phyloP scores from a whole-genome alignment of 2,113 vertebrate species.

The Riparia riparia region DNA sequence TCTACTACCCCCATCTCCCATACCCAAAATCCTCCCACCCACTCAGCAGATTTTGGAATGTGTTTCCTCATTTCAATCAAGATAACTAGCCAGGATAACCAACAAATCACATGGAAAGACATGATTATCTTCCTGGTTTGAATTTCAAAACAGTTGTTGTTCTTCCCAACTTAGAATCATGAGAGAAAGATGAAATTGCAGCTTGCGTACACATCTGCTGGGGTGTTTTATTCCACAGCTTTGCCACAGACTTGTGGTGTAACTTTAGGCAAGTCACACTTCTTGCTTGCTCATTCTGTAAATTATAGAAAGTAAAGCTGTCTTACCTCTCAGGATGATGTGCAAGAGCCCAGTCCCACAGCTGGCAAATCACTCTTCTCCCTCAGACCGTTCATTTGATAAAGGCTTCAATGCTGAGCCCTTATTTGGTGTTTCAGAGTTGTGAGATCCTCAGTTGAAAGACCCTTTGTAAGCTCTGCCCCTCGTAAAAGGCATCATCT shows the following conservation, averaged over 20 bases:
- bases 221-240: background rate
- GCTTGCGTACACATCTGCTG: background rate
- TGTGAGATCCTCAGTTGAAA: background rate
- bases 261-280: background rate
- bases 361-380: background rate
- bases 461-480: background rate
- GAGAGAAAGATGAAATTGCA: conserved; percentile 34
- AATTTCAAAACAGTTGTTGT: conserved; percentile 60
- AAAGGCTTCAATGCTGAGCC: background rate
- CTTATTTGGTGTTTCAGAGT: background rate
- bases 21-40: background rate
- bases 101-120: background rate
- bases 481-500: background rate
- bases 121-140: conserved; percentile 19
- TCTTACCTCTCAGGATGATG: background rate
- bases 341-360: background rate
- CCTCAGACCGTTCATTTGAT: background rate
- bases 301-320: background rate
- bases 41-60: background rate
- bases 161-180: conserved; percentile 26
- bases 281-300: background rate
- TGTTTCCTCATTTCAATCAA: conserved; percentile 18
- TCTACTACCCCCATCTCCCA: background rate
- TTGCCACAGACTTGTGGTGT: background rate
- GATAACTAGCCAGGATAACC: background rate